Percentiles rank a stretch among this genome's conserved stretches.
Evolutionary conservation across 2,113 vertebrate genomes (phyloP).

Genomic region (Coturnix japonica): DNA sequence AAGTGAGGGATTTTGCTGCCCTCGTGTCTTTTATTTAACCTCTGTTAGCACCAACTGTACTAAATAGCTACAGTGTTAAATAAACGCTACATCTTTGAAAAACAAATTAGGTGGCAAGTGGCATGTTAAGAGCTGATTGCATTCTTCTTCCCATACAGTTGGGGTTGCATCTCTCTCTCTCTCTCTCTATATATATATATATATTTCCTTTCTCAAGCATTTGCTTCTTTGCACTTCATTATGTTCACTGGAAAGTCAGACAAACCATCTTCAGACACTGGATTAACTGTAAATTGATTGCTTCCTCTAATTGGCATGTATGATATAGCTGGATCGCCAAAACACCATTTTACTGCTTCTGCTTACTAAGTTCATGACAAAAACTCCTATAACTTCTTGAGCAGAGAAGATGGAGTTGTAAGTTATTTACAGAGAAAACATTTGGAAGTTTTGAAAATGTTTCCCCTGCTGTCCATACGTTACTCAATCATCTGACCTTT

Average conservation of each 20-base stretch:
- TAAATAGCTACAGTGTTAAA: slow-evolving; percentile 67
- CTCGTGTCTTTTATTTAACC: slow-evolving; percentile 75
- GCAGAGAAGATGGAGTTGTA: neutral
- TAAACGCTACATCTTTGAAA: slow-evolving; percentile 68
- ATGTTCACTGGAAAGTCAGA: neutral
- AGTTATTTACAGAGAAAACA: neutral
- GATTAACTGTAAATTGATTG: slow-evolving; percentile 8
- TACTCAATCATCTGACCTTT: slow-evolving; percentile 33
- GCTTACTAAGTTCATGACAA: neutral
- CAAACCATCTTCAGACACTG: neutral
- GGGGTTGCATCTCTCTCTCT: neutral
- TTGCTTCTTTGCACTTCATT: neutral
- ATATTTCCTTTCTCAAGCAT: no score
- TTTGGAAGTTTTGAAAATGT: neutral
- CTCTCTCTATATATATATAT: no score
- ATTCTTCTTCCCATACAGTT: neutral
- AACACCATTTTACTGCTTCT: neutral
- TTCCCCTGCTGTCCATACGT: neutral
- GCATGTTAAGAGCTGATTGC: slow-evolving; percentile 4
- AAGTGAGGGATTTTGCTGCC: slow-evolving; percentile 57
- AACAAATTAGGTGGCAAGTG: slow-evolving; percentile 65
- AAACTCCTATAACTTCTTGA: neutral
- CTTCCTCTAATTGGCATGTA: slow-evolving; percentile 1
- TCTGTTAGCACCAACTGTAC: slow-evolving; percentile 65
- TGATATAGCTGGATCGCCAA: neutral